Evolutionary conservation across 2,797 vertebrate genomes (phyloP).

Genomic region (Bovichtus diacanthus): DNA sequence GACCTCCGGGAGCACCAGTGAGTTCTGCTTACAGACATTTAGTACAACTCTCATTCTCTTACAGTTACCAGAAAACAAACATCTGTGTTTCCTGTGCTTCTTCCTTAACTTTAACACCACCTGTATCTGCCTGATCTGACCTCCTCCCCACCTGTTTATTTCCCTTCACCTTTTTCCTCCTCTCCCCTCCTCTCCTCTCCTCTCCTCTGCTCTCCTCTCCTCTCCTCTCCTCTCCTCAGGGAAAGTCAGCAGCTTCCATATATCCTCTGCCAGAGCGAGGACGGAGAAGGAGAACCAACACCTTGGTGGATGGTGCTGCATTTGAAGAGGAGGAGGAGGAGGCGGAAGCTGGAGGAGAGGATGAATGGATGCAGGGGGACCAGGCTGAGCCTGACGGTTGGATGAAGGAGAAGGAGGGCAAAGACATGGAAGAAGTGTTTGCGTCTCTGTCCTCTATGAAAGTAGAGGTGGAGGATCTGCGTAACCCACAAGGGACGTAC

Average conservation of each 20-base stretch:
- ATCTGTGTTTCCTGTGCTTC: background rate
- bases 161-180: background rate
- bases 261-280: constrained; percentile 86
- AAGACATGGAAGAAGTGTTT: constrained; percentile 96
- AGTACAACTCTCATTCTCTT: background rate
- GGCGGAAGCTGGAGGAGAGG: constrained; percentile 68
- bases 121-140: background rate
- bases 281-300: constrained; percentile 85
- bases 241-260: constrained; percentile 88
- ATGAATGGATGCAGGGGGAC: constrained; percentile 72
- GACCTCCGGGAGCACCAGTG: constrained; percentile 93
- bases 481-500: constrained; percentile 92
- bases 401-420: constrained; percentile 81
- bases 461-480: constrained; percentile 95
- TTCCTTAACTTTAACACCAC: background rate
- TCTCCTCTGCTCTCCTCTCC: background rate
- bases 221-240: constrained; percentile 78
- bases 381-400: constrained; percentile 77
- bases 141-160: background rate
- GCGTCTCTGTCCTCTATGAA: constrained; percentile 94
- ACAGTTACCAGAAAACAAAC: background rate
- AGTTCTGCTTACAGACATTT: constrained; percentile 73
- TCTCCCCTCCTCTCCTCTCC: background rate
- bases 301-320: constrained; percentile 84
- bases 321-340: constrained; percentile 76